phyloP scores from a whole-genome alignment of 2,113 vertebrate genomes.

The Saccopteryx bilineata region DNA sequence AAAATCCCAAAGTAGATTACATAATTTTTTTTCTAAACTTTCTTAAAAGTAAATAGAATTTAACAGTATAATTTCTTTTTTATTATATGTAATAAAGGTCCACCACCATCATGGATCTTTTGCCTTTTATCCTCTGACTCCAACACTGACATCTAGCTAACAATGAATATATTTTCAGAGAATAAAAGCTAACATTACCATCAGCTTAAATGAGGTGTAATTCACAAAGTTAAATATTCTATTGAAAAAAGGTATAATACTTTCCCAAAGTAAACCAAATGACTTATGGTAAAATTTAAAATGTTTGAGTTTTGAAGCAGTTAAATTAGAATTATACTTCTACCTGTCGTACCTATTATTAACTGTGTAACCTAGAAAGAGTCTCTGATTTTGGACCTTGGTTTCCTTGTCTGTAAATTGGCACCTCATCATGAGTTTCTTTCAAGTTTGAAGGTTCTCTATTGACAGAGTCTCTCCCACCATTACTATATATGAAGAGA shows the following conservation, averaged over 20 bases:
- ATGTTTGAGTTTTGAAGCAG: not conserved
- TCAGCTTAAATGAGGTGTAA: not conserved
- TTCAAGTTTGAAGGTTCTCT: not conserved
- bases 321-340: conserved; percentile 6
- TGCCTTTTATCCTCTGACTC: not conserved
- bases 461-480: not conserved
- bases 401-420: not conserved
- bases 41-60: conserved; percentile 33
- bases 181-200: not conserved
- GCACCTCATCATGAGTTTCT: not conserved
- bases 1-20: not conserved
- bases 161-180: not conserved
- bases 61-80: not conserved
- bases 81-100: not conserved
- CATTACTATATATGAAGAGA: not conserved
- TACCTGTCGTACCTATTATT: not conserved
- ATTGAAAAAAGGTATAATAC: not conserved
- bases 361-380: not conserved
- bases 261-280: conserved; percentile 12
- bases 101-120: not conserved
- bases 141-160: not conserved
- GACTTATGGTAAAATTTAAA: not conserved
- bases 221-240: not conserved
- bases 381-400: not conserved
- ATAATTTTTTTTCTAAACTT: conserved; percentile 33